A percentile compares a stretch with the other conserved stretches of the same genome.
These are phyloP conservation scores for Recurvirostra avosetta DNA, from an alignment of 2,113 vertebrate species.

Conservation along the genomic window DNA sequence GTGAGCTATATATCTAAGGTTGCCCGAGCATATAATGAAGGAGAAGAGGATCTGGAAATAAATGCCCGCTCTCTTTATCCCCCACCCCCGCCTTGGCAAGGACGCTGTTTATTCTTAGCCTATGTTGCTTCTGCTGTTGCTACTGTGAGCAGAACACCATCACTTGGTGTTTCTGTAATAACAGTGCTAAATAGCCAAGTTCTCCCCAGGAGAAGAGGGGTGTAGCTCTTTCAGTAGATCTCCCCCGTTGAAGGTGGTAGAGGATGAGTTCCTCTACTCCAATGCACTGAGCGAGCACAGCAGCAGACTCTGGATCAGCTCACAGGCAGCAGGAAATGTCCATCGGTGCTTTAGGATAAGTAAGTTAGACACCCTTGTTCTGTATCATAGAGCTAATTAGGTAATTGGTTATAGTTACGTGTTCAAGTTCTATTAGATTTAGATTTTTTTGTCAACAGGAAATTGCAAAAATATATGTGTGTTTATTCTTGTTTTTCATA, in stretches of 20 bases:
- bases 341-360: background rate
- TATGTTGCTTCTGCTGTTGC: background rate
- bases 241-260: background rate
- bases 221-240: background rate
- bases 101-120: conserved; percentile 40
- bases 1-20: conserved; percentile 35
- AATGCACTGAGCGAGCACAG: background rate
- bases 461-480: background rate
- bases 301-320: background rate
- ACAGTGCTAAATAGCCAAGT: background rate
- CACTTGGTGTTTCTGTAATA: conserved; percentile 1
- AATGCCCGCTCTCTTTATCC: conserved; percentile 5
- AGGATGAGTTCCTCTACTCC: background rate
- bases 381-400: background rate
- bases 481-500: background rate
- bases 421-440: background rate
- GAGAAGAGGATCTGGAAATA: conserved; percentile 52
- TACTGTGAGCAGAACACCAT: background rate
- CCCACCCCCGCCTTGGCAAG: background rate
- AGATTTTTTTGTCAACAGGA: background rate
- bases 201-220: background rate
- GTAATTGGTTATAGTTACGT: background rate
- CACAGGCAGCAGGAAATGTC: conserved; percentile 23
- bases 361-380: conserved; percentile 5
- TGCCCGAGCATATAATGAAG: conserved; percentile 37